A percentile compares a stretch with the other conserved stretches of the same genome.
These are phyloP conservation scores for Lophotis ruficrista DNA, from an alignment of 2,113 vertebrate genomes.

Conservation along the genomic window DNA sequence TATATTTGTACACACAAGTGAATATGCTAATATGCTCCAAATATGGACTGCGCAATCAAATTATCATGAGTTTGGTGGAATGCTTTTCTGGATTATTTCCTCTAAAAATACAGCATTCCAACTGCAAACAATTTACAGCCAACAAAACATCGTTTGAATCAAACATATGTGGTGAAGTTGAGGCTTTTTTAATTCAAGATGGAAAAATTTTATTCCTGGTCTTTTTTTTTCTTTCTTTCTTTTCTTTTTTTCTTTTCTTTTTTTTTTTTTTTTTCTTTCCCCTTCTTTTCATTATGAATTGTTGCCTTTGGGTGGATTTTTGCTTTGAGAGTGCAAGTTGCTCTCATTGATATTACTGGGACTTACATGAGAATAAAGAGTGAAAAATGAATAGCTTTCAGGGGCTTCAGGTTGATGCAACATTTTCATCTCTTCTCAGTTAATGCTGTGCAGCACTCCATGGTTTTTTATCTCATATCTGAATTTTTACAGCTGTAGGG, in stretches of 20 bases:
- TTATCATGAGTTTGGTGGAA: constrained; percentile 48
- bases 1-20: constrained; percentile 42
- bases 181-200: neutral
- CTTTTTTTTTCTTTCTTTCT: neutral
- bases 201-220: neutral
- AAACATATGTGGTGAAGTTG: neutral
- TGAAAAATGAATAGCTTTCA: constrained; percentile 42
- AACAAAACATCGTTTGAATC: constrained; percentile 41
- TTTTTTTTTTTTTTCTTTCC: accelerated
- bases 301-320: constrained; percentile 52
- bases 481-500: constrained; percentile 60
- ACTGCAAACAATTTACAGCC: constrained; percentile 49
- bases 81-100: constrained; percentile 35
- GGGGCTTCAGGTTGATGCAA: constrained; percentile 29
- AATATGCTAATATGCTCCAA: constrained; percentile 54
- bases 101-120: constrained; percentile 47
- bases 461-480: constrained; percentile 64
- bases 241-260: neutral
- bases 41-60: constrained; percentile 53
- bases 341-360: neutral
- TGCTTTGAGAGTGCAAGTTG: neutral
- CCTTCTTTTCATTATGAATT: neutral
- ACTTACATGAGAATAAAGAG: constrained; percentile 18
- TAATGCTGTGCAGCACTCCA: constrained; percentile 55
- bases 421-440: constrained; percentile 45